Base-by-base conservation (phyloP, 1,140 invertebrate genomes). In the Drosophila nikananu region DNA sequence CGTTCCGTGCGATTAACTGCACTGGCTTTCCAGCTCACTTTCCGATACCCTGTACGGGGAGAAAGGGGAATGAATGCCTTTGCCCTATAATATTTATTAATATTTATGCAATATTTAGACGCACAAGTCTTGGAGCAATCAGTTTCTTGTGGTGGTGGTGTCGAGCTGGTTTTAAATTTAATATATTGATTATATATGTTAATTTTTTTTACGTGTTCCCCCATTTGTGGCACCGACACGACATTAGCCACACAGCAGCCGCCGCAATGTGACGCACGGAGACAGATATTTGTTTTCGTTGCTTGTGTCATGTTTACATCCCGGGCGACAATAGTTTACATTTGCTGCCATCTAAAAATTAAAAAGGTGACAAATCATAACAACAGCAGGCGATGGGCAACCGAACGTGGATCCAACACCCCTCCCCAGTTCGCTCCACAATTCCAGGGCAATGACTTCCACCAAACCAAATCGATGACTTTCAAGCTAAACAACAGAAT, bases 351-450 rank as follows among this genome's bases (percentile, higher is more conserved):
- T 80, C 81, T 80, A 84, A 84, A 84, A 84, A 83, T 46, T 83
- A 77, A 83, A 83, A 84, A 84, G 81, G 81, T 84, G 81, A 84
- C 81, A 84, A 84, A 83, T 84, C 81, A 84, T 83, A 84, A 84
- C 81, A 84, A 84, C 81, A 80, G 37, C 81, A 80, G 37, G 39
- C 68, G 27, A 67, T 62, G 46, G 46, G 46, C 13, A 27, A 49
- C 15, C 48, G 9, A n/a, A 12, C 10, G 7, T 6, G 27, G 27
- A 27, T 0, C 27, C n/a, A n/a, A n/a, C n/a, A n/a, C n/a, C n/a
- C n/a, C n/a, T 15, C 13, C 44, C 21, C 21, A 10, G 32, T 30
- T 30, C 41, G 0, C 1, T 21, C 42, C 19, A 21, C 19, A 44
- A 21, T 10, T 5, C 30, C n/a, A 8, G 51, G 54, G 21, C 54